Conservation (phyloP, 2,113 vertebrate species). For the Paratilapia polleni region DNA sequence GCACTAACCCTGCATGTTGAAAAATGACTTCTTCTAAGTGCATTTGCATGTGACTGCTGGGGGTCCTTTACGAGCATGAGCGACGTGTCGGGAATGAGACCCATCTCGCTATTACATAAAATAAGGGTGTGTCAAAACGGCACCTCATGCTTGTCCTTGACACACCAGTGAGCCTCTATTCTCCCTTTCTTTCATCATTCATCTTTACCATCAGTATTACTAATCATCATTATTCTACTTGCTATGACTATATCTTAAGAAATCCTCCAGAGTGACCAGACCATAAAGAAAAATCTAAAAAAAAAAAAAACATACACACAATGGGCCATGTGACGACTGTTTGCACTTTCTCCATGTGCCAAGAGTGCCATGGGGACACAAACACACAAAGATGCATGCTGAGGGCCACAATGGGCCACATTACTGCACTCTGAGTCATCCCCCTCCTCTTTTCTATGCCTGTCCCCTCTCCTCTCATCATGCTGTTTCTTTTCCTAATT, state of each 20-base stretch:
- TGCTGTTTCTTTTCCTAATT: background rate
- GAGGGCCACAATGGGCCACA: constrained; percentile 57
- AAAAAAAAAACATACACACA: constrained; percentile 2
- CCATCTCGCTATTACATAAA: background rate
- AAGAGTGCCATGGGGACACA: constrained; percentile 25
- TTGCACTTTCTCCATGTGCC: constrained; percentile 29
- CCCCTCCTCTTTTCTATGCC: constrained; percentile 21
- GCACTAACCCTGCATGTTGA: background rate
- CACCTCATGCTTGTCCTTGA: background rate
- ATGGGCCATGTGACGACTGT: background rate
- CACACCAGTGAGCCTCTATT: background rate
- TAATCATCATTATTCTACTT: background rate
- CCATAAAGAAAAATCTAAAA: background rate
- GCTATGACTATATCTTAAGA: background rate
- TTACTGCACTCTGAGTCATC: constrained; percentile 69
- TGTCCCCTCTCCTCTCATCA: constrained; percentile 16
- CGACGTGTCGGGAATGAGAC: background rate
- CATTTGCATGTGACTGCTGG: background rate
- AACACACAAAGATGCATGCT: constrained; percentile 36
- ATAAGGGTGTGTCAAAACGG: background rate
- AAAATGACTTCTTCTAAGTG: too few relatives aligned
- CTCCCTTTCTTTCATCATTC: background rate
- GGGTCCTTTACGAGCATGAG: background rate
- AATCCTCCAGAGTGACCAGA: background rate
- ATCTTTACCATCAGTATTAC: background rate